Evolutionary conservation across 2,797 vertebrate genomes (phyloP).

Genomic region (Chiloscyllium punctatum): DNA sequence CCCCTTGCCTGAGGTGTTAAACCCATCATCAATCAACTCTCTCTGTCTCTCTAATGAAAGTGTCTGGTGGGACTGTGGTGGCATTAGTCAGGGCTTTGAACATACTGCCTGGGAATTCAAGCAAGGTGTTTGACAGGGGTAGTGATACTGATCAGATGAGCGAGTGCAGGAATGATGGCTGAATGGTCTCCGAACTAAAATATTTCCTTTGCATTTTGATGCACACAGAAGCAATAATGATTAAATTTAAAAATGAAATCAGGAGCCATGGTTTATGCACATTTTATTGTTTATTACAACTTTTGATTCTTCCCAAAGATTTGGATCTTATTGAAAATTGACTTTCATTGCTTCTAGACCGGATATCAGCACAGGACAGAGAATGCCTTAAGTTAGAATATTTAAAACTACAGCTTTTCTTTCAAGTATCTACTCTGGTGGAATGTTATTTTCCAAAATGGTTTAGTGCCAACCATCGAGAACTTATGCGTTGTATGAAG

Average conservation of each 20-base stretch:
- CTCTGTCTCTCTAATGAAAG: too few relatives aligned
- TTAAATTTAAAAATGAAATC: neutral
- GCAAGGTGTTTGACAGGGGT: too few relatives aligned
- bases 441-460: neutral
- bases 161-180: too few relatives aligned
- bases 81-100: too few relatives aligned
- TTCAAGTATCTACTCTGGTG: neutral
- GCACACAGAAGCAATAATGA: neutral
- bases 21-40: too few relatives aligned
- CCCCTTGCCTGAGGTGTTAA: too few relatives aligned
- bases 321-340: neutral
- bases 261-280: too few relatives aligned
- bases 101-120: too few relatives aligned
- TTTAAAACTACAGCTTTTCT: neutral
- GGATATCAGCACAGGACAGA: neutral
- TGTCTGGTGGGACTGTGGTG: too few relatives aligned
- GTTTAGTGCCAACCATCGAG: neutral
- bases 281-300: neutral
- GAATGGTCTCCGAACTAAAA: neutral
- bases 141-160: too few relatives aligned
- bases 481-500: conserved; percentile 80
- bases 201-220: neutral
- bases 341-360: neutral
- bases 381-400: neutral
- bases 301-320: neutral